Evolutionary conservation across 2,797 vertebrate genomes (phyloP).

Genomic region (Oreochromis grahami): DNA sequence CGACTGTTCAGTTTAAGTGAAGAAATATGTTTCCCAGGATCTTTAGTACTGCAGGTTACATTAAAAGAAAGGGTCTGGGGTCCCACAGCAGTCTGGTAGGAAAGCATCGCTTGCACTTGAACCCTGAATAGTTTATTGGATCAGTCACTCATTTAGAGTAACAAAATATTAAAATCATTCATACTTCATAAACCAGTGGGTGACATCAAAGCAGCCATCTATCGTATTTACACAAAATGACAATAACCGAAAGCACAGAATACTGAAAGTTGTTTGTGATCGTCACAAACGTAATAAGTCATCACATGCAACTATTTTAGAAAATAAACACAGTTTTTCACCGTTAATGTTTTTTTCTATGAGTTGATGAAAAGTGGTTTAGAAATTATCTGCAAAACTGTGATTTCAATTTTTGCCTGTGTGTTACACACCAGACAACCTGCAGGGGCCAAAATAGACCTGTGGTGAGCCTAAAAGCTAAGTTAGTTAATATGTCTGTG

Average conservation of each 20-base stretch:
- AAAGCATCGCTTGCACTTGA: not conserved
- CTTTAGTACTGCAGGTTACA: not conserved
- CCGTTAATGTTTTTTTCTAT: not conserved
- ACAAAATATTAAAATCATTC: not conserved
- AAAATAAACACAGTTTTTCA: not conserved
- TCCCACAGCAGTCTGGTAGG: not conserved
- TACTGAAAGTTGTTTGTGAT: not conserved
- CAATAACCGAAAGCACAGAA: not conserved
- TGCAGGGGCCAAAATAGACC: not conserved
- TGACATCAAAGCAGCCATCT: not conserved
- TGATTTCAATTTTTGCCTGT: not conserved
- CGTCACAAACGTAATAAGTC: not conserved
- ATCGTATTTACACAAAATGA: not conserved
- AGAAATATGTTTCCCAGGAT: not conserved
- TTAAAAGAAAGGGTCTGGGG: not conserved
- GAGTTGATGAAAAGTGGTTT: not conserved
- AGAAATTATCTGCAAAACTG: not conserved
- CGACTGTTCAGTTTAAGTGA: not conserved
- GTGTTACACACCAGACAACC: not conserved
- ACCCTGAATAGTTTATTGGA: not conserved
- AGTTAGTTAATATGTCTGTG: not conserved
- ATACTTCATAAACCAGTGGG: not conserved
- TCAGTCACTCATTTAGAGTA: not conserved
- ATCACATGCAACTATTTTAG: not conserved
- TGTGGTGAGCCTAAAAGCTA: not conserved